Evolutionary conservation across 1,140 invertebrate species (phyloP).

Genomic region (Drosophila santomea): DNA sequence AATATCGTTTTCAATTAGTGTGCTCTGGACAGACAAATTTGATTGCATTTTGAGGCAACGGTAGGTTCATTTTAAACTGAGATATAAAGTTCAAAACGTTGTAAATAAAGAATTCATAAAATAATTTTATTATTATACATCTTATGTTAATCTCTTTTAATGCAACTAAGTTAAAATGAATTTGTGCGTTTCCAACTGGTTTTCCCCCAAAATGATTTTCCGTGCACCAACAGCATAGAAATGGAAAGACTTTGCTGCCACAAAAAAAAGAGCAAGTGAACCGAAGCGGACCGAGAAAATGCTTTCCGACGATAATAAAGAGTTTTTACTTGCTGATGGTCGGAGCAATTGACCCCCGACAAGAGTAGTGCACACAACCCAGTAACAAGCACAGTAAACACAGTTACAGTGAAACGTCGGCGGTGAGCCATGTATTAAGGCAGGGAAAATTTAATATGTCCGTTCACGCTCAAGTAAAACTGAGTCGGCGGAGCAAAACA

Average conservation of each 20-base stretch:
- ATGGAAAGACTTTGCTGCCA: constrained; percentile 48
- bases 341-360: constrained; percentile 53
- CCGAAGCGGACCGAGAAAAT: constrained; percentile 60
- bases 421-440: constrained; percentile 68
- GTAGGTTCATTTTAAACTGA: neutral
- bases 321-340: constrained; percentile 76
- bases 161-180: neutral
- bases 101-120: neutral
- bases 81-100: constrained; percentile 14
- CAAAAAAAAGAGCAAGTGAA: constrained; percentile 67
- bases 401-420: constrained; percentile 25
- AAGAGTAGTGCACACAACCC: constrained; percentile 46
- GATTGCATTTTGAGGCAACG: neutral
- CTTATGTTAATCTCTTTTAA: neutral
- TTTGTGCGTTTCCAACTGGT: neutral
- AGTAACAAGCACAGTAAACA: constrained; percentile 20
- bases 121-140: neutral
- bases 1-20: constrained; percentile 9
- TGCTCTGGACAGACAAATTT: neutral
- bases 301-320: constrained; percentile 64
- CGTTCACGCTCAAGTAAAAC: constrained; percentile 82
- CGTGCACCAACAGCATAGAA: constrained; percentile 35
- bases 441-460: constrained; percentile 76
- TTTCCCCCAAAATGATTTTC: constrained; percentile 30
- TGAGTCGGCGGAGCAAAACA: constrained; percentile 71